These are phyloP conservation scores for Plestiodon gilberti DNA, from an alignment of 2,113 vertebrate species.

Conservation along the genomic window DNA sequence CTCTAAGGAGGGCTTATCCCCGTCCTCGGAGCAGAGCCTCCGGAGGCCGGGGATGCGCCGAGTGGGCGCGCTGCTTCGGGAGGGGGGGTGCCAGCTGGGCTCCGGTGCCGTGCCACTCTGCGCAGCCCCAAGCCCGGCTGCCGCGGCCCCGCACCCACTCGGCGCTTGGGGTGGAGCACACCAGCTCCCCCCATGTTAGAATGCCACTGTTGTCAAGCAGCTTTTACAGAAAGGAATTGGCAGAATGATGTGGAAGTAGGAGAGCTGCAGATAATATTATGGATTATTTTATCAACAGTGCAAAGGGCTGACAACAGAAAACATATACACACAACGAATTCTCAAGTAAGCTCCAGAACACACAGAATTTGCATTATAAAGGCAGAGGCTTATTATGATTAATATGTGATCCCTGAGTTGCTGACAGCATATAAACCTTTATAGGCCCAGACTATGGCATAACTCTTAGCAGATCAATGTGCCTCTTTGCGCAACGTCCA, in stretches of 20 bases:
- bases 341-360: constrained; percentile 20
- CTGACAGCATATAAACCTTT: constrained; percentile 19
- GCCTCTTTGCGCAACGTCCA: not conserved
- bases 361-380: not conserved
- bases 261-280: not conserved
- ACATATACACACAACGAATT: not conserved
- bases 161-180: too few species aligned
- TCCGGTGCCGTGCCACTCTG: too few species aligned
- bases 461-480: not conserved
- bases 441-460: not conserved
- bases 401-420: constrained; percentile 20
- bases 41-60: too few species aligned
- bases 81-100: too few species aligned
- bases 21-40: too few species aligned
- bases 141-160: too few species aligned
- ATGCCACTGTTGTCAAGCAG: constrained; percentile 29
- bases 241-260: not conserved
- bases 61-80: too few species aligned
- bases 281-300: constrained; percentile 51
- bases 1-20: too few species aligned
- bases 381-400: constrained; percentile 14
- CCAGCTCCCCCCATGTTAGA: too few species aligned
- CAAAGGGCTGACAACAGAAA: constrained; percentile 34
- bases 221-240: constrained; percentile 37
- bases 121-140: too few species aligned